Conservation (phyloP, 2,888 invertebrate species). For the Apamea sordens region DNA sequence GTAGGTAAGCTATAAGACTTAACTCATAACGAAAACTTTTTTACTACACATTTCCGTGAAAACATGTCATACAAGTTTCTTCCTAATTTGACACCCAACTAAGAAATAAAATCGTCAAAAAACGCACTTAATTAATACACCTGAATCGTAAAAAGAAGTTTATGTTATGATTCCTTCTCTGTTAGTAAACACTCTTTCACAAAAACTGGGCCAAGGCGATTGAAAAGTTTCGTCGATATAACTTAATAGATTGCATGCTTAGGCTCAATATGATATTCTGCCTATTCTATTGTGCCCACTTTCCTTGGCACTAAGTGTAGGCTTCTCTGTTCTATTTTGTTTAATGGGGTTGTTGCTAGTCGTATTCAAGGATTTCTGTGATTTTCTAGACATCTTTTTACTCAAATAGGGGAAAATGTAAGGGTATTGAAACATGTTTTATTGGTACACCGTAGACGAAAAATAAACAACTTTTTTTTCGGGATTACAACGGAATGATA, state of each 20-base stretch:
- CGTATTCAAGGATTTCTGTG: slow-evolving; percentile 12
- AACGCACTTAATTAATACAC: slow-evolving; percentile 13
- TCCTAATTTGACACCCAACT: slow-evolving; percentile 40
- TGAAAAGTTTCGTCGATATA: slow-evolving; percentile 51
- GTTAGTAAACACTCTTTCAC: slow-evolving; percentile 49
- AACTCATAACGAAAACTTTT: slow-evolving; percentile 33
- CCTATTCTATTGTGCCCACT: slow-evolving; percentile 47
- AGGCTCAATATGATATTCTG: slow-evolving; percentile 26
- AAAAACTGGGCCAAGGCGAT: slow-evolving; percentile 53
- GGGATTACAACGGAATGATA: background rate
- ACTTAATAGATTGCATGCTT: slow-evolving; percentile 53
- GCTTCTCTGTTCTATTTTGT: slow-evolving; percentile 36
- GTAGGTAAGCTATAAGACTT: slow-evolving; percentile 13
- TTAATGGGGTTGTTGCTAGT: slow-evolving; percentile 24
- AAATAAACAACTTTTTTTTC: background rate
- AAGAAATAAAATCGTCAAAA: slow-evolving; percentile 30
- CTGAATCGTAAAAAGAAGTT: slow-evolving; percentile 41
- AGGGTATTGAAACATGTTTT: background rate
- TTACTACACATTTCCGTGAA: slow-evolving; percentile 45
- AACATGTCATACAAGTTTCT: slow-evolving; percentile 38
- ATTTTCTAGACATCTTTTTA: background rate
- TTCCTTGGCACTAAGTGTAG: slow-evolving; percentile 36
- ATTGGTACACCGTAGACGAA: background rate
- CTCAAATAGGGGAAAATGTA: background rate
- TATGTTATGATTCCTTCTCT: slow-evolving; percentile 16